Conservation (phyloP, 2,797 vertebrate species). For the Benthosema pterotum region DNA sequence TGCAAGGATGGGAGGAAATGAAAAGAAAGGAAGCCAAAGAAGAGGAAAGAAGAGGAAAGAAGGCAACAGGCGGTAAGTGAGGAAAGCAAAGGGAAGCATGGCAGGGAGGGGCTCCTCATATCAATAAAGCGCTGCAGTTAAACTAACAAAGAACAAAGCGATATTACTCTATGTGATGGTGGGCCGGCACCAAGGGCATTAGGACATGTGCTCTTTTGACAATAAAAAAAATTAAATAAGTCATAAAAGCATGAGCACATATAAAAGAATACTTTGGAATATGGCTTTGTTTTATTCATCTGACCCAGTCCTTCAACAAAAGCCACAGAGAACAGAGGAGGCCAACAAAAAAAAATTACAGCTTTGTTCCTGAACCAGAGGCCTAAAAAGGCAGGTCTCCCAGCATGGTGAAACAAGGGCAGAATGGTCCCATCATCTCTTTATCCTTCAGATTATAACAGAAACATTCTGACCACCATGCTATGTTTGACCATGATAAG, state of each 20-base stretch:
- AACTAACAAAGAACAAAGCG: slow-evolving; percentile 48
- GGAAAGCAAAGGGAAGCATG: neutral
- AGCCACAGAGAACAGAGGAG: slow-evolving; percentile 54
- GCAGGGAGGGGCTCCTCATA: slow-evolving; percentile 34
- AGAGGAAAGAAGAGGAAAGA: slow-evolving; percentile 25
- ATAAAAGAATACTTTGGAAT: slow-evolving; percentile 65
- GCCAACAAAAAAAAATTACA: slow-evolving; percentile 68
- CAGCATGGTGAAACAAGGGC: slow-evolving; percentile 68
- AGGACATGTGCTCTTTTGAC: slow-evolving; percentile 71
- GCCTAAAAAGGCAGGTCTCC: slow-evolving; percentile 71
- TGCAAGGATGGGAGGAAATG: slow-evolving; percentile 6
- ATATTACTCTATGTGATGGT: slow-evolving; percentile 45
- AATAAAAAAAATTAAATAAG: slow-evolving; percentile 65
- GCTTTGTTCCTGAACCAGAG: slow-evolving; percentile 69
- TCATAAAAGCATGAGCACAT: slow-evolving; percentile 59
- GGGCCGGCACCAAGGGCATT: slow-evolving; percentile 60
- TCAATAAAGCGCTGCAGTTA: slow-evolving; percentile 51
- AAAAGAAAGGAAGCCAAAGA: slow-evolving; percentile 41
- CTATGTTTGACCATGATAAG: slow-evolving; percentile 68
- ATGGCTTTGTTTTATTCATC: slow-evolving; percentile 69
- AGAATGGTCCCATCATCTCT: slow-evolving; percentile 56
- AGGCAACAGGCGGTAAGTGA: slow-evolving; percentile 8
- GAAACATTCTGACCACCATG: slow-evolving; percentile 66
- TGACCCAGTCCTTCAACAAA: slow-evolving; percentile 58
- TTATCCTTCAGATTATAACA: slow-evolving; percentile 75